Evolutionary conservation across 2,888 invertebrate species (phyloP), one percentile per base, ranked within the genome.

Genomic region (Eristalis intricaria): DNA sequence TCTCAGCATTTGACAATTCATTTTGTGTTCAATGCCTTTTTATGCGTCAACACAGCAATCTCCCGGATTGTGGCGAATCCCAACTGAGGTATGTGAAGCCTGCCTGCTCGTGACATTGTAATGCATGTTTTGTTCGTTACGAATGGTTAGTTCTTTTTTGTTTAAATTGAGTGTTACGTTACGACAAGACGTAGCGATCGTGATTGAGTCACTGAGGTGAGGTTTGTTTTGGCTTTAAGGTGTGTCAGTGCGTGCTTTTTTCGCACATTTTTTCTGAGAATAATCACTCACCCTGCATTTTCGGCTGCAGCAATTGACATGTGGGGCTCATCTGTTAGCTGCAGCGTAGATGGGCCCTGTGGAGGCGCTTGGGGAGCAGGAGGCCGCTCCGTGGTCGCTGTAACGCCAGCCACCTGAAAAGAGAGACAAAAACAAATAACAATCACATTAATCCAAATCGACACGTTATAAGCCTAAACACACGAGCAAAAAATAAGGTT

Each of bases 301-400:
- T 93, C 93, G 90, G 93, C 92, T 91, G 93, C 93, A 92, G 91
- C 92, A 93, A 93, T 93, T 92, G 93, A 93, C 93, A 93, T 93
- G 91, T 93, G 93, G 91, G 92, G 92, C 91, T 93, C 93, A 93
- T 93, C 93, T 92, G 93, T 92, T 91, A 92, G 92, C 92, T 91
- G 92, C 92, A 93, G 91, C 91, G 92, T 90, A 91, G 92, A 92
- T 91, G 91, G 92, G 91, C 92, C 92, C 91, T 90, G 91, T 90
- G 90, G 90, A 90, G 90, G 89, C 89, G 90, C 90, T 89, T 90
- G 89, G 69, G 90, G 90, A 90, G 90, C 90, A 89, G 90, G 82
- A 84, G 89, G 88, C 75, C 90, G 90, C 90, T 90, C 90, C 90
- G 90, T 90, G 90, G 90, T 90, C 90, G 91, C 90, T 90, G 90